Evolutionary conservation across 1,140 invertebrate species (phyloP).

Genomic region (Magallana ariakensis): DNA sequence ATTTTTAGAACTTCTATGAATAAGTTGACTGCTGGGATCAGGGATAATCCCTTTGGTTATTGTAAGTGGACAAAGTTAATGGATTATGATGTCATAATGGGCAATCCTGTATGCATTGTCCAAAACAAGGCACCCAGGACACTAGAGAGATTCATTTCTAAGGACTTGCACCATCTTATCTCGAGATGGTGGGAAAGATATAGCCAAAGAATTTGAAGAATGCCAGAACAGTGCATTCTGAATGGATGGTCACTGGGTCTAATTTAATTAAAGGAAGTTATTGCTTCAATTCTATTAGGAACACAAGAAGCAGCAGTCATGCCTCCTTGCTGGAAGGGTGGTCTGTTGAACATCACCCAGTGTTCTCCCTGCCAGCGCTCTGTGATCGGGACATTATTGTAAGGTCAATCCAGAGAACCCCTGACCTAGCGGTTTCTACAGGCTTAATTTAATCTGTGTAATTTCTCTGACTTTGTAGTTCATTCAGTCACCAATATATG

Average conservation of each 20-base stretch:
- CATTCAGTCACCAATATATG: not conserved
- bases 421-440: not conserved
- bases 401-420: not conserved
- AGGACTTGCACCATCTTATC: not conserved
- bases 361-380: not conserved
- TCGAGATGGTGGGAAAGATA: not conserved
- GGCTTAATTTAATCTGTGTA: conserved; percentile 20
- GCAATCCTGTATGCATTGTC: not conserved
- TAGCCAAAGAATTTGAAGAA: conserved; percentile 1
- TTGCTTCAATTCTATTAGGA: not conserved
- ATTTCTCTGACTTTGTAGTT: not conserved
- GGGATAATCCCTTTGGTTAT: conserved; percentile 5
- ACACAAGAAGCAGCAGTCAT: not conserved
- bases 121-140: not conserved
- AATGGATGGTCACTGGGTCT: conserved; percentile 11
- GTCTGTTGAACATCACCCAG: not conserved
- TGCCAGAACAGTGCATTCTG: not conserved
- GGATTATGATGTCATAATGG: not conserved
- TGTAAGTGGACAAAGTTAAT: not conserved
- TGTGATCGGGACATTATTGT: not conserved
- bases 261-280: conserved; percentile 26
- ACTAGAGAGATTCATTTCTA: not conserved
- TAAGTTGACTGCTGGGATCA: not conserved
- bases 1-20: not conserved
- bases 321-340: not conserved